Evolutionary conservation across 2,797 vertebrate species (phyloP).

Genomic region (Rhabdophis nuchalis): DNA sequence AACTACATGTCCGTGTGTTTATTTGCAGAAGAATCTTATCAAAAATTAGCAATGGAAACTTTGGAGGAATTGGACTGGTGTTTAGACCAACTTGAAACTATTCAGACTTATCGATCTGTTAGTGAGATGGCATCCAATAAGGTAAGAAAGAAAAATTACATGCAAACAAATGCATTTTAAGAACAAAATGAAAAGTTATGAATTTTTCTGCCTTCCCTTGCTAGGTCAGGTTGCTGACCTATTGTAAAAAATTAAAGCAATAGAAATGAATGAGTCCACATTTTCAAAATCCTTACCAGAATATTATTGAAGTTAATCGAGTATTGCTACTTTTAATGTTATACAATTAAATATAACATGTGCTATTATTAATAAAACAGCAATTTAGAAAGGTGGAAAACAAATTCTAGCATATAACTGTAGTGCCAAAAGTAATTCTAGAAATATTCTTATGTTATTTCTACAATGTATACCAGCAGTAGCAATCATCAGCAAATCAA

Average conservation of each 20-base stretch:
- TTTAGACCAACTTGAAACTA: slow-evolving; percentile 95
- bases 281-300: not conserved
- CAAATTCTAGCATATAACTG: not conserved
- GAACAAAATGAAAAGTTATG: not conserved
- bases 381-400: not conserved
- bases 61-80: slow-evolving; percentile 98
- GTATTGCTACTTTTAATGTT: not conserved
- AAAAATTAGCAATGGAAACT: slow-evolving; percentile 96
- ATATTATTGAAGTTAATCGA: not conserved
- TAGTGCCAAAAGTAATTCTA: not conserved
- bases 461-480: not conserved
- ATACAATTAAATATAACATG: not conserved
- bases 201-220: not conserved
- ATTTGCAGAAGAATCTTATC: slow-evolving; percentile 95
- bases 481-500: not conserved
- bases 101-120: slow-evolving; percentile 97
- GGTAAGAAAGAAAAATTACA: slow-evolving; percentile 72
- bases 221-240: not conserved
- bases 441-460: not conserved
- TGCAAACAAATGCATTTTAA: not conserved
- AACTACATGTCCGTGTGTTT: slow-evolving; percentile 88
- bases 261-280: not conserved
- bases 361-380: not conserved
- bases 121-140: slow-evolving; percentile 99
- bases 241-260: not conserved